These are phyloP conservation scores for Rousettus madagascariensis DNA, from an alignment of 2,797 vertebrate genomes.

Conservation along the genomic window DNA sequence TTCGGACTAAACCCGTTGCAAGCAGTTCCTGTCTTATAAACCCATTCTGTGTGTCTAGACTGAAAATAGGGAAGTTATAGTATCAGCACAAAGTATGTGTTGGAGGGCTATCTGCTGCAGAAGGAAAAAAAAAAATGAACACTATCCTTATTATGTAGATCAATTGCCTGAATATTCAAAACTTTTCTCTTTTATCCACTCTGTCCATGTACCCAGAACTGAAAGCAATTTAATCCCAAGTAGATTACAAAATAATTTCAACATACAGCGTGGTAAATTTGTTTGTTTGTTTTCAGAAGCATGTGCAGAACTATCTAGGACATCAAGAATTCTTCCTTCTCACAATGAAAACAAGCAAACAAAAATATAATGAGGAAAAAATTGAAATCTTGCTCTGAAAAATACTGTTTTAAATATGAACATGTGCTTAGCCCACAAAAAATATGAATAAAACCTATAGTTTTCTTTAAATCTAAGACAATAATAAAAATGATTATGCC, in stretches of 20 bases:
- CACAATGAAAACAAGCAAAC: not conserved
- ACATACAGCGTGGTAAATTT: not conserved
- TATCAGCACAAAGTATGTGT: not conserved
- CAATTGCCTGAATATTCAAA: not conserved
- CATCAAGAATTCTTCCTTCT: not conserved
- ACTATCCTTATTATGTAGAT: not conserved
- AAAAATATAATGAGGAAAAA: not conserved
- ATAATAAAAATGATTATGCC: constrained; percentile 66
- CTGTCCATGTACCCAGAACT: not conserved
- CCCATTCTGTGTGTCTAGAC: not conserved
- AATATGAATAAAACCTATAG: constrained; percentile 72
- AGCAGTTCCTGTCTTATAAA: not conserved
- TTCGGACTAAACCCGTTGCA: not conserved
- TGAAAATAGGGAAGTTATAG: not conserved
- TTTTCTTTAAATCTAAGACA: constrained; percentile 79
- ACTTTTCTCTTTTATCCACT: not conserved
- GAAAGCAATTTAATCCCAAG: not conserved
- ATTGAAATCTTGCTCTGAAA: constrained; percentile 41
- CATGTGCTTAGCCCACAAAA: constrained; percentile 66
- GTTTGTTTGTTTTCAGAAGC: not conserved
- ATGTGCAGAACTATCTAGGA: not conserved
- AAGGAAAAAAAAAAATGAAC: not conserved
- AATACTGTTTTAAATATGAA: constrained; percentile 58
- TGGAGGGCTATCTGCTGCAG: not conserved
- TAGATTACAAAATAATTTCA: not conserved